These are phyloP conservation scores for Oithona nana DNA, from an alignment of 2,888 invertebrate species.

Conservation along the genomic window DNA sequence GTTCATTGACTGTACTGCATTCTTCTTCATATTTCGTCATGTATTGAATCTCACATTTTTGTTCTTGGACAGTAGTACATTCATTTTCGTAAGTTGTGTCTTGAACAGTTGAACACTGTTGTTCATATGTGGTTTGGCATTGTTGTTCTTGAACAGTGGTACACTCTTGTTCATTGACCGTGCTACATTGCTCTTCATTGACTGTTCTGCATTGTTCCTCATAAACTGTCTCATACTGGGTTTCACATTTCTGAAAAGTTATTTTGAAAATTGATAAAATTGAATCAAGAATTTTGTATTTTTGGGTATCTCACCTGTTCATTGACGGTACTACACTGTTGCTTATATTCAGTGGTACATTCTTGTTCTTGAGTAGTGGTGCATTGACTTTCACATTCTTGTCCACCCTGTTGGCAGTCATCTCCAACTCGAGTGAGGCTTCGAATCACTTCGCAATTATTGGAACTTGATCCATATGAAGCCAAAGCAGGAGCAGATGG, in stretches of 20 bases:
- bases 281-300: too few species aligned
- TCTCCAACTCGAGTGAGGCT: background rate
- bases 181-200: conserved; percentile 14
- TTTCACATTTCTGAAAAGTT: conserved; percentile 11
- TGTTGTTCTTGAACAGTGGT: conserved; percentile 8
- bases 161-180: conserved; percentile 14
- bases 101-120: background rate
- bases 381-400: conserved; percentile 12
- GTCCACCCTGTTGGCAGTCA: conserved; percentile 13
- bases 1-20: conserved; percentile 7
- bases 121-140: background rate
- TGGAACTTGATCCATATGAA: background rate
- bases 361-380: conserved; percentile 6
- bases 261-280: too few species aligned
- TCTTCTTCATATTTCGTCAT: conserved; percentile 14
- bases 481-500: background rate
- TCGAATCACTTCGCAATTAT: conserved; percentile 7
- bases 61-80: conserved; percentile 15
- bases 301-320: conserved; percentile 6
- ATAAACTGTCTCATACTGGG: background rate
- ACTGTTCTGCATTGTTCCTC: conserved; percentile 9
- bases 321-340: conserved; percentile 1
- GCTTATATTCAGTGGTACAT: background rate
- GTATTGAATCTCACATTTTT: conserved; percentile 13
- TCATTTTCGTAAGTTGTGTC: conserved; percentile 4